phyloP scores from a whole-genome alignment of 2,797 vertebrate species.

The Heteromormyrus szaboi region DNA sequence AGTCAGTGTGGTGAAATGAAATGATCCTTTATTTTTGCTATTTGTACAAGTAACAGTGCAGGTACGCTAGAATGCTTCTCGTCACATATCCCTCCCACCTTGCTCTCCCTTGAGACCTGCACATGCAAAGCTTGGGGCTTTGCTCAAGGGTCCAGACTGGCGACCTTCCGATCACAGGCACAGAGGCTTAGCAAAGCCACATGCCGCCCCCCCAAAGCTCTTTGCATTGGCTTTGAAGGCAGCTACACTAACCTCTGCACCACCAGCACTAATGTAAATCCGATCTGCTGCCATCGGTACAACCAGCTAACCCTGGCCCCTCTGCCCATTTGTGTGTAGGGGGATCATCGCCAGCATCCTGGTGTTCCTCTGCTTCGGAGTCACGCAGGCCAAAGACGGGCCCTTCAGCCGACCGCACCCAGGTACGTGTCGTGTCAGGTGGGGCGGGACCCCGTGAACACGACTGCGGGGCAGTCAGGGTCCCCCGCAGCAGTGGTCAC shows the following conservation, averaged over 20 bases:
- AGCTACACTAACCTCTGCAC: background rate
- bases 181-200: background rate
- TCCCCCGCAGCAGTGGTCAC: background rate
- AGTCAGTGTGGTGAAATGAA: background rate
- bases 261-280: background rate
- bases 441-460: background rate
- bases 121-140: background rate
- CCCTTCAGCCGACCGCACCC: constrained; percentile 96
- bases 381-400: constrained; percentile 97
- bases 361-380: constrained; percentile 96
- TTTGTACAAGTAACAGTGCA: background rate
- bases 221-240: background rate
- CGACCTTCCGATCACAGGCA: background rate
- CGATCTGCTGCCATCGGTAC: background rate
- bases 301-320: background rate
- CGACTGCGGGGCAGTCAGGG: background rate
- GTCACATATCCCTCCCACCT: background rate
- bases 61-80: background rate
- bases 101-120: background rate
- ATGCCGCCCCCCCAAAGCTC: background rate
- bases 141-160: background rate
- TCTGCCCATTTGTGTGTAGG: constrained; percentile 55
- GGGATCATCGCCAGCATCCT: constrained; percentile 95
- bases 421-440: constrained; percentile 63
- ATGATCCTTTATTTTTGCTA: background rate